Evolutionary conservation across 2,113 vertebrate species (phyloP).

Genomic region (Oryzias celebensis): DNA sequence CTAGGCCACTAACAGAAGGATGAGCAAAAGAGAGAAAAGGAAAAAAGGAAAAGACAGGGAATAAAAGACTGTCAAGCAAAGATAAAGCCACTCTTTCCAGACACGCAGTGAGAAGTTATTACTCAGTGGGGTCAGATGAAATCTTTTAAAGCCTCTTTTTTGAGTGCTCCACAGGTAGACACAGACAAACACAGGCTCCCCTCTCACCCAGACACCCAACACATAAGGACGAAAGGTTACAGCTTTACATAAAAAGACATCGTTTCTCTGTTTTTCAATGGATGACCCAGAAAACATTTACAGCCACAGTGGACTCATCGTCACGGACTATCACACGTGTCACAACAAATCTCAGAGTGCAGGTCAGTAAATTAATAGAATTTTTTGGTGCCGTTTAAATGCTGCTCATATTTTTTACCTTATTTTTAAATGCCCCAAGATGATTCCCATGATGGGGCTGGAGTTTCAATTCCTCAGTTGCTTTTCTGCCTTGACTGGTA

Average conservation of each 20-base stretch:
- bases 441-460: constrained; percentile 1
- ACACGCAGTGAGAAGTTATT: constrained; percentile 38
- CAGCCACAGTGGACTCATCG: not conserved
- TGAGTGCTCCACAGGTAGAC: constrained; percentile 34
- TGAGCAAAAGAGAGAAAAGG: not conserved
- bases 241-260: constrained; percentile 30
- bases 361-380: constrained; percentile 20
- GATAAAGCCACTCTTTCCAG: constrained; percentile 22
- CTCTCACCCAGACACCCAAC: not conserved
- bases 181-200: constrained; percentile 1
- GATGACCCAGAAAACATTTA: constrained; percentile 36
- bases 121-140: constrained; percentile 51
- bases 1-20: not conserved
- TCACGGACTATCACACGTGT: constrained; percentile 2
- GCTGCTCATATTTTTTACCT: constrained; percentile 20
- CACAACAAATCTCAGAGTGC: constrained; percentile 2
- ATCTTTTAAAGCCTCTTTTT: constrained; percentile 52
- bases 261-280: constrained; percentile 16
- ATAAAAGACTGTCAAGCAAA: constrained; percentile 32
- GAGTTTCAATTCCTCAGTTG: not conserved
- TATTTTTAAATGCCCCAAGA: constrained; percentile 16
- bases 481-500: constrained; percentile 18
- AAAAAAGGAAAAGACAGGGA: not conserved
- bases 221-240: constrained; percentile 27
- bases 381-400: constrained; percentile 25